A percentile compares a stretch with the other conserved stretches of the same genome.
phyloP scores from a whole-genome alignment of 2,797 vertebrate species.

The Xyrichtys novacula region DNA sequence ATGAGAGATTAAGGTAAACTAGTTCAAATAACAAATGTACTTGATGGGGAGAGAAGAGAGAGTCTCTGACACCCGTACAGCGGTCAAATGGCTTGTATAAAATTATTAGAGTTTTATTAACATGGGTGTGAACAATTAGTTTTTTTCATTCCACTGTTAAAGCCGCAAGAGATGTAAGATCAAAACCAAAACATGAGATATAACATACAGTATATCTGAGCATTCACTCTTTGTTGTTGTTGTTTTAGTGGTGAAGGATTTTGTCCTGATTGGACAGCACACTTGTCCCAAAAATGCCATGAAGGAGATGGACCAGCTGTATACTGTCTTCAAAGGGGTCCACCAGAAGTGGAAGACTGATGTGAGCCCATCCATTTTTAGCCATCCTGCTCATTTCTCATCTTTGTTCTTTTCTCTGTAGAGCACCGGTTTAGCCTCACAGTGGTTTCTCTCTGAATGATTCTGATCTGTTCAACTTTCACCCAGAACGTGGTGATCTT shows the following conservation, averaged over 20 bases:
- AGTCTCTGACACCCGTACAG: no score
- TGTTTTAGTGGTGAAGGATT: slow-evolving; percentile 83
- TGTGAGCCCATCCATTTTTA: slow-evolving; percentile 60
- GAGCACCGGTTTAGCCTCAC: neutral
- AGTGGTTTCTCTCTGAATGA: slow-evolving; percentile 12
- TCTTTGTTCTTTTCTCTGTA: neutral
- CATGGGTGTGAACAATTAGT: no score
- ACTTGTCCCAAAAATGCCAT: slow-evolving; percentile 85
- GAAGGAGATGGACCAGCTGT: slow-evolving; percentile 86
- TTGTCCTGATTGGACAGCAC: slow-evolving; percentile 87
- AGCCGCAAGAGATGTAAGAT: no score
- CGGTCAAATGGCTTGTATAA: no score
- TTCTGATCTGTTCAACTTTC: slow-evolving; percentile 4
- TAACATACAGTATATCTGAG: no score
- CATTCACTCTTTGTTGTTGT: slow-evolving; percentile 11
- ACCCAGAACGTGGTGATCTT: slow-evolving; percentile 87
- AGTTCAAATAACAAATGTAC: no score
- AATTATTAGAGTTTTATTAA: no score
- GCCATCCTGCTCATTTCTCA: neutral
- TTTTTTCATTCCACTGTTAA: no score
- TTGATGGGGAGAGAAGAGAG: no score
- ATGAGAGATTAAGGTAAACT: no score
- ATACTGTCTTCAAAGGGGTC: slow-evolving; percentile 81
- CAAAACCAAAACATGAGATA: no score
- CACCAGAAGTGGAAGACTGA: slow-evolving; percentile 85